phyloP scores from a whole-genome alignment of 2,888 invertebrate species.

The Stomorhina lunata region DNA sequence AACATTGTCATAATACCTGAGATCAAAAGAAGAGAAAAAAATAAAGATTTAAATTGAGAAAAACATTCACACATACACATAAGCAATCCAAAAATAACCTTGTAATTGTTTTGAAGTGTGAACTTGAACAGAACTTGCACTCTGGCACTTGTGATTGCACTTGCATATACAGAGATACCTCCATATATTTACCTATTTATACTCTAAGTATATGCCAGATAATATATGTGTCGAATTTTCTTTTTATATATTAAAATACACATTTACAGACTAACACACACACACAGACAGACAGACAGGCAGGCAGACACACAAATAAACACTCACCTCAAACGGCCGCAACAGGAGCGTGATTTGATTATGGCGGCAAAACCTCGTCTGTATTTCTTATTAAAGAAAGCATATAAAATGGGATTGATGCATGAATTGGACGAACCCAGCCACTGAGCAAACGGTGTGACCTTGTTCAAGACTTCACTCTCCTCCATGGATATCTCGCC shows the following conservation, averaged over 20 bases:
- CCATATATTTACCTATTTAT: neutral
- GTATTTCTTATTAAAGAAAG: constrained; percentile 97
- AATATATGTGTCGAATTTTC: neutral
- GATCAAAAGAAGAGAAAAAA: constrained; percentile 13
- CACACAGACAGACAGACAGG: neutral
- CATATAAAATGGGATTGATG: constrained; percentile 96
- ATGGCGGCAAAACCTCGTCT: constrained; percentile 94
- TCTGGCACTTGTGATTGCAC: constrained; percentile 25
- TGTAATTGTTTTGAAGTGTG: constrained; percentile 56
- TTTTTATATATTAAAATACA: neutral
- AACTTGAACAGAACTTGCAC: constrained; percentile 58
- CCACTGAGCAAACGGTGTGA: constrained; percentile 95
- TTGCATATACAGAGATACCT: neutral
- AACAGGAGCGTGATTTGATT: constrained; percentile 91
- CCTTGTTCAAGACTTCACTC: constrained; percentile 88
- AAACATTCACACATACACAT: neutral
- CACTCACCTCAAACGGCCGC: constrained; percentile 86
- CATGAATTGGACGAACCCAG: constrained; percentile 96
- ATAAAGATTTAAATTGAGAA: constrained; percentile 28
- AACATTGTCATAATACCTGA: constrained; percentile 89
- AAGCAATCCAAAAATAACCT: constrained; percentile 45
- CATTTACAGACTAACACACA: neutral
- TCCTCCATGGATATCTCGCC: constrained; percentile 85
- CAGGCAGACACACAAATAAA: too few relatives aligned
- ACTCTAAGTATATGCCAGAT: neutral